Conservation (phyloP, 2,113 vertebrate genomes). For the Brachypteracias leptosomus region DNA sequence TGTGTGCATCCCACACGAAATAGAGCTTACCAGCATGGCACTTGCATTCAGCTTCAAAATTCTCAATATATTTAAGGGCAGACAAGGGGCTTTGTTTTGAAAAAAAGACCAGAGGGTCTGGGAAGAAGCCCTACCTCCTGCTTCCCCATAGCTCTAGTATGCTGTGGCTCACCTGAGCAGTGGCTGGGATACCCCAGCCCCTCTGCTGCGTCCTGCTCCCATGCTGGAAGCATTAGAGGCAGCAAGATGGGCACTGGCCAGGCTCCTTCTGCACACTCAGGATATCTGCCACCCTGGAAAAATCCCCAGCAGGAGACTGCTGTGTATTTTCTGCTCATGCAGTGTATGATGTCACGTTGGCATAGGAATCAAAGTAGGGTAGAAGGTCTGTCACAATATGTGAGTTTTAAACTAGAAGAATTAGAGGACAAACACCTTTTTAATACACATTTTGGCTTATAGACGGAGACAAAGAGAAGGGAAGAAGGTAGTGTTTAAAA, state of each 20-base stretch:
- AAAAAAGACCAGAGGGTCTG: not conserved
- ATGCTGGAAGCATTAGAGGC: not conserved
- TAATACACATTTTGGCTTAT: not conserved
- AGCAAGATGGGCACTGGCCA: not conserved
- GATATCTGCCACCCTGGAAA: not conserved
- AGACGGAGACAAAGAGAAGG: not conserved
- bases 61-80: not conserved
- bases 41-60: not conserved
- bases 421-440: not conserved
- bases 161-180: rapidly evolving
- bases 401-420: not conserved
- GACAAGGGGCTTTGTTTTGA: not conserved
- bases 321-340: not conserved
- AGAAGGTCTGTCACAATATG: not conserved
- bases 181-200: not conserved
- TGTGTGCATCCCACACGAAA: not conserved
- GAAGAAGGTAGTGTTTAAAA: not conserved
- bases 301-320: not conserved
- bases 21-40: not conserved
- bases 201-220: not conserved
- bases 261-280: not conserved
- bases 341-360: not conserved
- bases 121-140: not conserved
- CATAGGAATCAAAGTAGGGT: not conserved
- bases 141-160: not conserved